These are phyloP conservation scores for Chrysolina oricalcia DNA, from an alignment of 2,888 invertebrate species.

Conservation along the genomic window DNA sequence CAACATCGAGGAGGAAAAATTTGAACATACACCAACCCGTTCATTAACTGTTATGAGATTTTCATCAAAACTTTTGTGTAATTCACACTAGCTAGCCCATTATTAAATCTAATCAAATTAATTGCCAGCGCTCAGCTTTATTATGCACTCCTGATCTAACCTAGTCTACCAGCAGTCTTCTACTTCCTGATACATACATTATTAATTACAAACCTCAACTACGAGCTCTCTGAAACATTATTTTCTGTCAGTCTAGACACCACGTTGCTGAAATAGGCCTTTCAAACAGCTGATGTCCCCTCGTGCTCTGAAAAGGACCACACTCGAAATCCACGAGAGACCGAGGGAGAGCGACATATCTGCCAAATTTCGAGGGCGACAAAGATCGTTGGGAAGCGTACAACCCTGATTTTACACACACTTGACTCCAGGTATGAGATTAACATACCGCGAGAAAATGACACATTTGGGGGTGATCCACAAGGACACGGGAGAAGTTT, in stretches of 20 bases:
- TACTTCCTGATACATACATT: constrained; percentile 2
- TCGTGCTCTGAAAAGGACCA: constrained; percentile 65
- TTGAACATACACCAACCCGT: too few relatives aligned
- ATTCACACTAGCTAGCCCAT: too few relatives aligned
- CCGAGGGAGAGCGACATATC: constrained; percentile 50
- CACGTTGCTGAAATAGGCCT: constrained; percentile 67
- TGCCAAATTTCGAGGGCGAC: constrained; percentile 61
- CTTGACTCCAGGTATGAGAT: constrained; percentile 72
- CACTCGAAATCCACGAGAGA: constrained; percentile 51
- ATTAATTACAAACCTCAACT: constrained; percentile 16
- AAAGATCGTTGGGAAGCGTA: constrained; percentile 67
- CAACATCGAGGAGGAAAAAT: too few relatives aligned
- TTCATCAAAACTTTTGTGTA: too few relatives aligned
- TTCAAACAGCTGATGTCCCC: constrained; percentile 70
- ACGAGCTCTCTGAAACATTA: neutral
- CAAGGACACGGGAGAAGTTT: too few relatives aligned
- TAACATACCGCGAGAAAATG: constrained; percentile 64
- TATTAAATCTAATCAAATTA: neutral
- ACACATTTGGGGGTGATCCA: constrained; percentile 11
- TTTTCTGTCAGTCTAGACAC: constrained; percentile 63
- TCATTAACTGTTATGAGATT: too few relatives aligned
- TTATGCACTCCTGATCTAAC: constrained; percentile 2
- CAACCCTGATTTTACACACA: constrained; percentile 76
- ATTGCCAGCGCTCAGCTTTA: neutral
- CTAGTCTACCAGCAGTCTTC: neutral